phyloP scores from a whole-genome alignment of 2,113 vertebrate species.

The Peromyscus maniculatus region DNA sequence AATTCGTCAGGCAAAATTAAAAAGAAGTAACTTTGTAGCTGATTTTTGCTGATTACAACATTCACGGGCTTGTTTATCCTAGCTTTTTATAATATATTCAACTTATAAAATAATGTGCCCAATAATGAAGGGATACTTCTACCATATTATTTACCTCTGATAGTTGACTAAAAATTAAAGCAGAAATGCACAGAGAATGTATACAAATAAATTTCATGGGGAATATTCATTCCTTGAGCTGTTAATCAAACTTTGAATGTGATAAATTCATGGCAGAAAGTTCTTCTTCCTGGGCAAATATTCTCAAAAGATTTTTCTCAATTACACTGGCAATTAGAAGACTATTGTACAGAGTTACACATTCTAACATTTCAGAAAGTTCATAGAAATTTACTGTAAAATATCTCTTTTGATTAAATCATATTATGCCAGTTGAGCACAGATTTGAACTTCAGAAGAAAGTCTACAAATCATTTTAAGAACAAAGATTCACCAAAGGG shows the following conservation, averaged over 20 bases:
- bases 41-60: background rate
- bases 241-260: background rate
- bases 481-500: background rate
- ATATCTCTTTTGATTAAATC: background rate
- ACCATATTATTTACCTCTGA: slow-evolving; percentile 1
- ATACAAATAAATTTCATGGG: background rate
- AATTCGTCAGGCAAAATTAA: slow-evolving; percentile 47
- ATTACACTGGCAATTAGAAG: background rate
- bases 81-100: background rate
- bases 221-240: background rate
- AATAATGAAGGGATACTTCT: background rate
- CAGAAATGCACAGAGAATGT: background rate
- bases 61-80: background rate
- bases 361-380: background rate
- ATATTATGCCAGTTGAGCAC: background rate
- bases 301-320: background rate
- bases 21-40: slow-evolving; percentile 8
- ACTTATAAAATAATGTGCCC: background rate
- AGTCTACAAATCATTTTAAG: background rate
- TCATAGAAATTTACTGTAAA: background rate
- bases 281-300: background rate
- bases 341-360: background rate
- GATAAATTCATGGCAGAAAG: background rate
- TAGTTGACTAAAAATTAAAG: background rate
- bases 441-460: background rate